A percentile compares a stretch with the other conserved stretches of the same genome.
These are phyloP conservation scores for Melanargia galathea DNA, from an alignment of 2,888 invertebrate genomes.

Conservation along the genomic window DNA sequence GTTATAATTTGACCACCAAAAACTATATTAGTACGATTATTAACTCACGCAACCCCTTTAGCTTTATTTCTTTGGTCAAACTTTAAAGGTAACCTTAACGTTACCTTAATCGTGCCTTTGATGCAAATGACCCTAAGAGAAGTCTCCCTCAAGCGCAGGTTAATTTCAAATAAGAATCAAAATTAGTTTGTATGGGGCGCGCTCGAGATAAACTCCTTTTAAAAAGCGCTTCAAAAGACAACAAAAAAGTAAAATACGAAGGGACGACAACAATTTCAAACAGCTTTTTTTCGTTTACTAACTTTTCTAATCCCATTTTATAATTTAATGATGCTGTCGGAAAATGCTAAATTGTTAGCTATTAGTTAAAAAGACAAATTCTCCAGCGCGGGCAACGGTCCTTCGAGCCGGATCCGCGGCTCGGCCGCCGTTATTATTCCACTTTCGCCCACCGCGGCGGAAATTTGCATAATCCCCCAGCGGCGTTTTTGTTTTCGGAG, in stretches of 20 bases:
- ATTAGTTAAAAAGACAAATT: slow-evolving; percentile 74
- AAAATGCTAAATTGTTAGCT: slow-evolving; percentile 53
- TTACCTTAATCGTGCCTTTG: too few species aligned
- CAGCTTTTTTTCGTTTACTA: slow-evolving; percentile 10
- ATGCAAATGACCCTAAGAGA: too few species aligned
- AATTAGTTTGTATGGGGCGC: too few species aligned
- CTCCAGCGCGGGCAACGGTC: slow-evolving; percentile 67
- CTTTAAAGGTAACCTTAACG: too few species aligned
- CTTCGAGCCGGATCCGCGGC: slow-evolving; percentile 53
- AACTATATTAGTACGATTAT: too few species aligned
- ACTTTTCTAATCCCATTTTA: slow-evolving; percentile 9
- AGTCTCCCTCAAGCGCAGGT: too few species aligned
- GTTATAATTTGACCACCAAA: too few species aligned
- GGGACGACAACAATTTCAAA: slow-evolving; percentile 15
- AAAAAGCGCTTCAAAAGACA: background rate
- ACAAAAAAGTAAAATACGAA: background rate
- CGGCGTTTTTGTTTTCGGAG: slow-evolving; percentile 53
- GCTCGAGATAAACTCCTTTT: too few species aligned
- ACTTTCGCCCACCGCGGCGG: slow-evolving; percentile 60
- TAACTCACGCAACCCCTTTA: too few species aligned
- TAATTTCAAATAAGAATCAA: too few species aligned
- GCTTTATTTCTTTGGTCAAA: too few species aligned
- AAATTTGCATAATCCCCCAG: slow-evolving; percentile 68
- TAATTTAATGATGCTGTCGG: slow-evolving; percentile 13
- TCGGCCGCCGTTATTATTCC: slow-evolving; percentile 67